Conservation (phyloP, 2,797 vertebrate species). For the Eulemur mongoz region DNA sequence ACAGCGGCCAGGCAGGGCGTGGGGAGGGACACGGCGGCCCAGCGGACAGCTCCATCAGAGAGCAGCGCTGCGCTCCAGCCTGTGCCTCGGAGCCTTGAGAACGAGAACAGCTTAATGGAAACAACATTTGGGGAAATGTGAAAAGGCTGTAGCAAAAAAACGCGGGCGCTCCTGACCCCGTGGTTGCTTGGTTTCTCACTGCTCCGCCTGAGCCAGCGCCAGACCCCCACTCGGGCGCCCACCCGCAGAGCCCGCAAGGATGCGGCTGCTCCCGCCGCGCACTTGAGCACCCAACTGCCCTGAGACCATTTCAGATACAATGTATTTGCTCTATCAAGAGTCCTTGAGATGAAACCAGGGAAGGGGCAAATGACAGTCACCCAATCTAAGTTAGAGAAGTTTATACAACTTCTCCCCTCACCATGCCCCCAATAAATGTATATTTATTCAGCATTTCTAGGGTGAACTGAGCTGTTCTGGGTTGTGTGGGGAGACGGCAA, state of each 20-base stretch:
- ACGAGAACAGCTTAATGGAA: not conserved
- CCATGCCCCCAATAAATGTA: not conserved
- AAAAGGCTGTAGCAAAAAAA: not conserved
- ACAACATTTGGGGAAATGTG: not conserved
- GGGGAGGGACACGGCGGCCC: not conserved
- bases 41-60: not conserved
- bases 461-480: not conserved
- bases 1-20: not conserved
- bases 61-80: not conserved
- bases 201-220: not conserved
- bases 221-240: not conserved
- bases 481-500: too few species aligned
- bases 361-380: not conserved
- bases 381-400: not conserved
- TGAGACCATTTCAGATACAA: not conserved
- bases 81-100: not conserved
- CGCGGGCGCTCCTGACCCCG: not conserved
- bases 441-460: not conserved
- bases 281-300: not conserved
- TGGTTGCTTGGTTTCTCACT: not conserved
- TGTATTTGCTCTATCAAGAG: not conserved
- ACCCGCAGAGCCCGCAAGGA: too few species aligned
- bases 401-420: not conserved
- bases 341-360: slow-evolving; percentile 26
- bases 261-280: too few species aligned